Evolutionary conservation across 1,140 invertebrate genomes (phyloP), one percentile per base, ranked within the genome.

Genomic region (Nautilus pompilius): DNA sequence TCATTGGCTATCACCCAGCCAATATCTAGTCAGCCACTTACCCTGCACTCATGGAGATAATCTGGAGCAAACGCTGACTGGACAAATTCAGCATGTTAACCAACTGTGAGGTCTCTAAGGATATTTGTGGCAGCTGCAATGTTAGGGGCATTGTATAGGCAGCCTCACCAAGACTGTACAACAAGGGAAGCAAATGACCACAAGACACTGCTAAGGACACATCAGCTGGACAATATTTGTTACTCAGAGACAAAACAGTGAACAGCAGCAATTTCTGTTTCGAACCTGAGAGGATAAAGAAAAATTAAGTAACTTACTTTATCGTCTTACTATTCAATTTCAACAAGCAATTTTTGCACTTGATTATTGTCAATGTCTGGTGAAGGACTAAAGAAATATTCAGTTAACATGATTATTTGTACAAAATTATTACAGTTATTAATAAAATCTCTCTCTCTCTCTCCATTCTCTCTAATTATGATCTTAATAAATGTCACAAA

Each of bases 131-230:
- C 1, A 69, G 67, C n/a, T 73, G 75, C 10, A 78, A 66, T 2
- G 76, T 68, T 29, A 69, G 69, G 48, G 69, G 65, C 10, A 67
- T 36, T 34, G 73, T 66, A 51, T 70, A 72, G 32, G 68, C 60
- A 26, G 68, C 62, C 33, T 72, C 71, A 61, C 79, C 80, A 51
- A 85, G 75, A 10, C 73, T 71, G 45, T 82, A 81, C n/a, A 88
- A 74, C 5, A 84, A 69, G 3, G 83, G 78, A 33, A 88, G 74
- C 15, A 89, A 71, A 22, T 53, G 49, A 30, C 86, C 86, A 73
- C 84, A 85, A 3, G 86, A 84, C 17, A 89, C 86, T 3, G 86
- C 83, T 22, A 88, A 79, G 30, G 80, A 83, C n/a, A 89, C 78
- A 76, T 89, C 88, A 55, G 83, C 78, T 17, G 87, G 80, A 61